Evolutionary conservation across 2,113 vertebrate genomes (phyloP).

Genomic region (Haliaeetus leucogaster): DNA sequence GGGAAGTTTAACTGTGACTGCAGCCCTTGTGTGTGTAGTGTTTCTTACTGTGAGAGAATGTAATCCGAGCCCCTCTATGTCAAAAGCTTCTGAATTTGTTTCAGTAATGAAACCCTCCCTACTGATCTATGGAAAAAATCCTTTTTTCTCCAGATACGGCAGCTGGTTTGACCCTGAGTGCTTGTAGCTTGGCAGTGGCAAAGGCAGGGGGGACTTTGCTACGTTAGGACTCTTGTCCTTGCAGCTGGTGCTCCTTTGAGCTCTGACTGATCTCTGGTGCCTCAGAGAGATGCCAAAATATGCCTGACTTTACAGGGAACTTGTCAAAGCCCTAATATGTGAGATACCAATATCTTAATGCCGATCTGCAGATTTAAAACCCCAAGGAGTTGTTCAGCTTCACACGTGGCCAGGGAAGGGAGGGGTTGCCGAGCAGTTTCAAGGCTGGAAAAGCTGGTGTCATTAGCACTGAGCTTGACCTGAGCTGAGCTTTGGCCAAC

Average conservation of each 20-base stretch:
- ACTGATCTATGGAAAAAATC: not conserved
- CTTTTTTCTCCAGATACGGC: not conserved
- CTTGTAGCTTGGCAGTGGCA: not conserved
- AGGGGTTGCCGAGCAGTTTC: not conserved
- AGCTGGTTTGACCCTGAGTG: not conserved
- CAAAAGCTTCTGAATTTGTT: not conserved
- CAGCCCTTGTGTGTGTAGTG: not conserved
- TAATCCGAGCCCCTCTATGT: not conserved
- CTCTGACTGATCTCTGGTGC: not conserved
- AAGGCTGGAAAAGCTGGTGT: not conserved
- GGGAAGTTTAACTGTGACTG: not conserved
- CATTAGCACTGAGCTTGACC: slow-evolving; percentile 29
- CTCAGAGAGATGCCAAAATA: not conserved
- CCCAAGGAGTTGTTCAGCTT: not conserved
- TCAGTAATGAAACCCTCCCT: not conserved
- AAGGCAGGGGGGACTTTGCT: not conserved
- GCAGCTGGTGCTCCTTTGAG: not conserved
- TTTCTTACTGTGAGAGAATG: not conserved
- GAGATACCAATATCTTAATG: not conserved
- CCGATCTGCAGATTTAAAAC: not conserved
- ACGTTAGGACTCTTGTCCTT: not conserved
- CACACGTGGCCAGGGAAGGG: not conserved
- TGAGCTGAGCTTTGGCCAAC: slow-evolving; percentile 28
- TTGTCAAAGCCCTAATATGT: not conserved
- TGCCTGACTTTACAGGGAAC: not conserved